Evolutionary conservation across 2,888 invertebrate species (phyloP), one percentile per base, ranked within the genome.

Genomic region (Dynastes tityus): DNA sequence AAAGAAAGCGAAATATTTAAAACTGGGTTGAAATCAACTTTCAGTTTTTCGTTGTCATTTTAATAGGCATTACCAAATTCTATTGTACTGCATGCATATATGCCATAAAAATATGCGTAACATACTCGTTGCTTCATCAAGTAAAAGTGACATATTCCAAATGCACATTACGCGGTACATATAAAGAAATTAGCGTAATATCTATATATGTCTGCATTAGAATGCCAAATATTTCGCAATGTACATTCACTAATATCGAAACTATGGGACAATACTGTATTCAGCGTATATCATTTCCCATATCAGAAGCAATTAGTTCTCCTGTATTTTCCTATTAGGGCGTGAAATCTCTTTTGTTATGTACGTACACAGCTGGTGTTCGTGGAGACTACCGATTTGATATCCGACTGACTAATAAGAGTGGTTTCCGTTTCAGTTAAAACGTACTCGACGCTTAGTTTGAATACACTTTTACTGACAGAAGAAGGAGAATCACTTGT

Each of bases 271-370:
- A 51, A 27, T 51, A 27, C 49, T 45, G 2, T 16, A n/a, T n/a
- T 37, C 22, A 16, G 11, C 45, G 8, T 45, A 40, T 22, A 9
- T 49, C 16, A 40, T 11, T 45, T 45, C 45, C 45, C 45, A 61
- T 61, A 13, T 22, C 11, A 51, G 22, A 9, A 13, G 11, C 49
- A 67, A 67, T 67, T 49, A 45, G 45, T 49, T 8, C 49, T 8
- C 37, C 22, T 61, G 45, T 74, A 45, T n/a, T 74, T 49, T 74
- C 45, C 55, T 74, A 74, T 40, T 74, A 74, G 74, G 74, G 74
- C 74, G 63, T 74, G 74, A 74, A 74, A 45, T 61, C 32, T 40
- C 45, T 29, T 61, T 61, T 58, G 58, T 63, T 63, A 55, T n/a
- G 68, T 68, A 37, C 13, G 68, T 68, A 37, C 68, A 27, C 29